Conservation (phyloP, 2,113 vertebrate species). For the Smithornis capensis region DNA sequence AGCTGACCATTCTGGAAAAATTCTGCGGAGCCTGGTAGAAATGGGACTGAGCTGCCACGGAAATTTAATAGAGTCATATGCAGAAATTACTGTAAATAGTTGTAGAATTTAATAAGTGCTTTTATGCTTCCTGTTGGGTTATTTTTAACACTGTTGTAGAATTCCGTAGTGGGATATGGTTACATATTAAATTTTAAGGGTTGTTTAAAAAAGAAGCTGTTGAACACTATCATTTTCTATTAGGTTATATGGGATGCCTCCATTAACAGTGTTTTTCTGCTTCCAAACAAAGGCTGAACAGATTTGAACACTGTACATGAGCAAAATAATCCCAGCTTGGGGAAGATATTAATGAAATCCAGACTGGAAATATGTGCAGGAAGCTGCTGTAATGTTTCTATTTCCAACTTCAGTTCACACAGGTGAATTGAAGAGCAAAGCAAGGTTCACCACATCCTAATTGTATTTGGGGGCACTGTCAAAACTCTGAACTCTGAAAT, state of each 20-base stretch:
- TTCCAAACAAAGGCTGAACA: slow-evolving; percentile 41
- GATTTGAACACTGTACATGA: background rate
- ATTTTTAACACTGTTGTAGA: slow-evolving; percentile 53
- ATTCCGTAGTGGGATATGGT: background rate
- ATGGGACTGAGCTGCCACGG: background rate
- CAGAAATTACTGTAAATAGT: slow-evolving; percentile 60
- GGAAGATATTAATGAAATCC: slow-evolving; percentile 51
- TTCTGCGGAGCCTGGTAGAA: background rate
- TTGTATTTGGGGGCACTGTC: background rate
- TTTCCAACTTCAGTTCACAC: slow-evolving; percentile 1
- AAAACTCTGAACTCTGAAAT: background rate
- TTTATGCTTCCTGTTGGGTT: slow-evolving; percentile 64
- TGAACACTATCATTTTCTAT: background rate
- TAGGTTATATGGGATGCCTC: background rate
- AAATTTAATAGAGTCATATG: slow-evolving; percentile 42
- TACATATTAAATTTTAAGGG: slow-evolving; percentile 38
- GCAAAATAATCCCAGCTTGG: slow-evolving; percentile 18
- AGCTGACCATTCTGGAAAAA: slow-evolving; percentile 16
- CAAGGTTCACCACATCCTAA: slow-evolving; percentile 24
- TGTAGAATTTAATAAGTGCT: slow-evolving; percentile 54
- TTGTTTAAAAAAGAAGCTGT: background rate
- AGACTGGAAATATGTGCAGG: background rate
- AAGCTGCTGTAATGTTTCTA: slow-evolving; percentile 8
- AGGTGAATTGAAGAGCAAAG: slow-evolving; percentile 51
- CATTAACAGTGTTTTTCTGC: slow-evolving; percentile 5